These are phyloP conservation scores for Cryptus viduatorius DNA, from an alignment of 2,888 invertebrate genomes.

Conservation along the genomic window DNA sequence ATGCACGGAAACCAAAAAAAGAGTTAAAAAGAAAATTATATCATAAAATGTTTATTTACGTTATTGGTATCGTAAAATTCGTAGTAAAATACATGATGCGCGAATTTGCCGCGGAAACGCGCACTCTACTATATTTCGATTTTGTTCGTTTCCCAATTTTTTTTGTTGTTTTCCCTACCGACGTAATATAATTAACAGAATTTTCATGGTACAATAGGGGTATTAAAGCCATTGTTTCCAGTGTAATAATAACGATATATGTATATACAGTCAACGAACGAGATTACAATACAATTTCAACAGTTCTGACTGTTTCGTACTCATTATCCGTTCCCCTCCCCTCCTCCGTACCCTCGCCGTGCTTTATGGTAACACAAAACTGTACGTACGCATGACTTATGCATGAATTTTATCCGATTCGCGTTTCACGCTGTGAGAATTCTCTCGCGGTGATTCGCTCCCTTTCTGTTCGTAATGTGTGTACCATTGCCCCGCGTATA, in stretches of 20 bases:
- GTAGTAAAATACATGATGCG: too few species aligned
- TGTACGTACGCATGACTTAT: constrained; percentile 60
- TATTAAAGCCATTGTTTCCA: constrained; percentile 42
- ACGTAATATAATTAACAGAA: constrained; percentile 19
- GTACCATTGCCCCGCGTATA: background rate
- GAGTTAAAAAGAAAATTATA: too few species aligned
- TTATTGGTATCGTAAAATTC: too few species aligned
- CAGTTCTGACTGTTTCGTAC: constrained; percentile 50
- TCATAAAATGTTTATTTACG: too few species aligned
- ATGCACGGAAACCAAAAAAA: too few species aligned
- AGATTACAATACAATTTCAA: constrained; percentile 54
- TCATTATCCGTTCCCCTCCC: constrained; percentile 43
- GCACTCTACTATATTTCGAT: background rate
- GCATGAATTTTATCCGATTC: constrained; percentile 62
- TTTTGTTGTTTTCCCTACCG: background rate
- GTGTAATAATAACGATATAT: constrained; percentile 34
- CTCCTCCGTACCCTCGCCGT: background rate
- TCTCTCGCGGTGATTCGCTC: constrained; percentile 27
- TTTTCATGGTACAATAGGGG: constrained; percentile 21
- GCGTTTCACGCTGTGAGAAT: constrained; percentile 29
- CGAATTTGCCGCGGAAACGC: too few species aligned
- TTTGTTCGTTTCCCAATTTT: background rate
- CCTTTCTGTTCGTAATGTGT: background rate
- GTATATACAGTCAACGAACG: constrained; percentile 2
- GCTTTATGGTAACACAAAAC: constrained; percentile 19